Conservation (phyloP, 2,113 vertebrate genomes). For the Oreochromis niloticus region DNA sequence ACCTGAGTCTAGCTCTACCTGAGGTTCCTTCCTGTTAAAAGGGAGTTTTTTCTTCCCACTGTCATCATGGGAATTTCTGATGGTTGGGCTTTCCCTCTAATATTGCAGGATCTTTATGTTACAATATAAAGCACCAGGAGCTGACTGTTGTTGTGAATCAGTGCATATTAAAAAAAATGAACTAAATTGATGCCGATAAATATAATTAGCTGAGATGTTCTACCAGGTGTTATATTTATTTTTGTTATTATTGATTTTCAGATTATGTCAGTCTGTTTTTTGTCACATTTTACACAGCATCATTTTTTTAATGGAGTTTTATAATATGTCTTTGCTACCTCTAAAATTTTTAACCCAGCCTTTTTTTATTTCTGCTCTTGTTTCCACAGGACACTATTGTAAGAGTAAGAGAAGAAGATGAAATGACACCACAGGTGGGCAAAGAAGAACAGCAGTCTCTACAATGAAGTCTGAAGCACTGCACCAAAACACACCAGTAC, state of each 20-base stretch:
- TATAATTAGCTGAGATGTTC: not conserved
- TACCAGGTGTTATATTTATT: not conserved
- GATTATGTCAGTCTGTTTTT: not conserved
- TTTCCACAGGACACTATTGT: not conserved
- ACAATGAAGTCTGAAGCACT: not conserved
- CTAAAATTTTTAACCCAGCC: not conserved
- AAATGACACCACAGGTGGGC: not conserved
- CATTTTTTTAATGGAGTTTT: not conserved
- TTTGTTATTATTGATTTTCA: not conserved
- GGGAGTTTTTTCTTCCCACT: not conserved
- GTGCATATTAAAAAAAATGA: not conserved
- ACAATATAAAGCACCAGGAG: not conserved
- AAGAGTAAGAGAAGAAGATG: not conserved
- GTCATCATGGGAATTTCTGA: not conserved
- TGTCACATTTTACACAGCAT: not conserved
- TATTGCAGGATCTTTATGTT: not conserved
- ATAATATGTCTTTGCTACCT: not conserved
- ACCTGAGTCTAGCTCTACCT: not conserved
- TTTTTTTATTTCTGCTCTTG: not conserved
- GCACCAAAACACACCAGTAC: not conserved
- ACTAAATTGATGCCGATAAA: not conserved
- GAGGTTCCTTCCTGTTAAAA: not conserved
- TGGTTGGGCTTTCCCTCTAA: not conserved
- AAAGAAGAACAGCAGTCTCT: not conserved
- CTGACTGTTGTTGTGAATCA: not conserved